Conservation (phyloP, 2,113 vertebrate species). For the Apteryx owenii region DNA sequence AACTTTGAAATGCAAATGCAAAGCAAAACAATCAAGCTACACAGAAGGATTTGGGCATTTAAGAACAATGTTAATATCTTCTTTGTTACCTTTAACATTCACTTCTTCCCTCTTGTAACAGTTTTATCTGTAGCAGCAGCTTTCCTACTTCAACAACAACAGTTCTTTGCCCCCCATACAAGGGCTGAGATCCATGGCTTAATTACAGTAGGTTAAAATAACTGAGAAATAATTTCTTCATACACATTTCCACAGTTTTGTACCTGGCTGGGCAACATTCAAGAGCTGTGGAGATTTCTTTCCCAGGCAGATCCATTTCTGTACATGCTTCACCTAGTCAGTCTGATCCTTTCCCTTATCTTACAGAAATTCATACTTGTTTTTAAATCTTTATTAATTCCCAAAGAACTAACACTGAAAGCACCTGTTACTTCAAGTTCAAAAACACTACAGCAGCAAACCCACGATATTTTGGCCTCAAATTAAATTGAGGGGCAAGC, state of each 20-base stretch:
- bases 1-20: constrained; percentile 6
- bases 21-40: neutral
- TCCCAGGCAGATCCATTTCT: neutral
- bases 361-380: neutral
- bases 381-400: neutral
- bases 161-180: neutral
- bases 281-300: neutral
- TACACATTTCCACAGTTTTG: neutral
- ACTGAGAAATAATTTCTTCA: neutral
- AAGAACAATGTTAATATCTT: neutral
- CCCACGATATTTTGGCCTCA: neutral
- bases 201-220: neutral
- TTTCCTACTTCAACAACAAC: neutral
- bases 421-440: neutral
- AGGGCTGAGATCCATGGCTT: neutral
- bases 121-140: neutral
- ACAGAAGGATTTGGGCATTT: neutral
- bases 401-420: neutral
- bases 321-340: neutral
- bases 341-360: accelerated
- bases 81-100: neutral
- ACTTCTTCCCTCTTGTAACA: neutral
- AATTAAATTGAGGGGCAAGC: neutral
- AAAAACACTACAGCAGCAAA: neutral
- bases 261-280: neutral